Base-by-base conservation (phyloP, 2,888 invertebrate genomes). In the Pterobdella sp. region DNA sequence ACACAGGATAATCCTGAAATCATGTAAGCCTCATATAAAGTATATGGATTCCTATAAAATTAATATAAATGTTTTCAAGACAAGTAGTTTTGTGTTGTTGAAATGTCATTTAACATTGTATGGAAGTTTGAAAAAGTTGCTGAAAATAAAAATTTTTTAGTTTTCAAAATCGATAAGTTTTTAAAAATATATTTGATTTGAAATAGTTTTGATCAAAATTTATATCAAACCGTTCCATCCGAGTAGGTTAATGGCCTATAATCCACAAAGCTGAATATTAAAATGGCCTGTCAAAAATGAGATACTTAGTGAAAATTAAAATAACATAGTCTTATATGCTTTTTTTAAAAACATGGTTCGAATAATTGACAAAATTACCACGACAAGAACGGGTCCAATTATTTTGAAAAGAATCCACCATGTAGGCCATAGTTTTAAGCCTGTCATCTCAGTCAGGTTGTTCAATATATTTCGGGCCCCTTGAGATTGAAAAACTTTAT, bases 391-490 rank as follows among this genome's bases (percentile, higher is more conserved):
- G 0, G 91, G 91, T 0, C 89, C 87, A n/a, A 89, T 82, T 77
- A 88, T 88, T 80, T 87, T 87, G 91, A 91, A 92, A 75, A 89
- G 86, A 22, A 88, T 80, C 7, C 88, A 85, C 91, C 91, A 92
- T 81, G 88, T 86, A 35, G 83, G 7, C 34, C 67, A 56, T 1
- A 77, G 72, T 36, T 68, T 68, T 42, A 75, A 72, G 1, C 78
- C 77, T 2, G 77, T 68, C 78, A 78, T 78, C 49, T 68, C 65
- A 67, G 75, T 73, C 1, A 77, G 68, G 67, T 77, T 69, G 22
- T 70, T 73, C 18, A 74, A 68, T 65, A 77, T 65, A 7, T 67
- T 68, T 22, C 64, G 60, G n/a, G 76, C 74, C 1, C 77, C 77
- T 76, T 31, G 14, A 49, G 14, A 49, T 49, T 49, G 14, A 49